Conservation (phyloP, 1,140 invertebrate genomes). For the Aphidius gifuensis region DNA sequence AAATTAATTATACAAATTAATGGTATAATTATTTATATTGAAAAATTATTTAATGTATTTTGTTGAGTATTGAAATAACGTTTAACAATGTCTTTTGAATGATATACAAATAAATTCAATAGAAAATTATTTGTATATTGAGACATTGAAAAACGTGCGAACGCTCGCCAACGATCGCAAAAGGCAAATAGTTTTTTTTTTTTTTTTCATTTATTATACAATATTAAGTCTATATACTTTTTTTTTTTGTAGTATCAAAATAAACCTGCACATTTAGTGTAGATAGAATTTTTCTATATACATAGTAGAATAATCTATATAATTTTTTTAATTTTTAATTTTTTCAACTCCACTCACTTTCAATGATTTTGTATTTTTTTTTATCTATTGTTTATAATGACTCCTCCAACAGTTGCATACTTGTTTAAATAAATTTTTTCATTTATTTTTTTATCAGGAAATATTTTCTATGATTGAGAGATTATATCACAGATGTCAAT, state of each 20-base stretch:
- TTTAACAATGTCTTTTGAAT: too few relatives aligned
- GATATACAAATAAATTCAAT: too few relatives aligned
- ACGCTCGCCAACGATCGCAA: constrained; percentile 47
- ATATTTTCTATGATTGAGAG: constrained; percentile 50
- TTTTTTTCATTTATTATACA: constrained; percentile 38
- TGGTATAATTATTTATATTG: too few relatives aligned
- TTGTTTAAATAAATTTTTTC: constrained; percentile 31
- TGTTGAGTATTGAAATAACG: too few relatives aligned
- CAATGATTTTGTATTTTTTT: neutral
- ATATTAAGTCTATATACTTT: constrained; percentile 36
- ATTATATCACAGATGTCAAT: constrained; percentile 54
- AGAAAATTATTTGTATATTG: too few relatives aligned
- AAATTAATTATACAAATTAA: neutral
- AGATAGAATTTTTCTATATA: constrained; percentile 31
- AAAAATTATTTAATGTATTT: too few relatives aligned
- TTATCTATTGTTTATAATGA: constrained; percentile 16
- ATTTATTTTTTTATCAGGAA: constrained; percentile 36
- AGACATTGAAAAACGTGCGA: constrained; percentile 33
- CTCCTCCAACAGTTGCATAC: constrained; percentile 19
- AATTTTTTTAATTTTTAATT: constrained; percentile 30
- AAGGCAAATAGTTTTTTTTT: constrained; percentile 48
- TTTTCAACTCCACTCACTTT: constrained; percentile 16
- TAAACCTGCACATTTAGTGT: constrained; percentile 51
- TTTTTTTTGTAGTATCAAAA: constrained; percentile 52
- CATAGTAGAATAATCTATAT: constrained; percentile 47